These are phyloP conservation scores for Drosophila phalerata DNA, from an alignment of 2,888 invertebrate genomes.

Conservation along the genomic window DNA sequence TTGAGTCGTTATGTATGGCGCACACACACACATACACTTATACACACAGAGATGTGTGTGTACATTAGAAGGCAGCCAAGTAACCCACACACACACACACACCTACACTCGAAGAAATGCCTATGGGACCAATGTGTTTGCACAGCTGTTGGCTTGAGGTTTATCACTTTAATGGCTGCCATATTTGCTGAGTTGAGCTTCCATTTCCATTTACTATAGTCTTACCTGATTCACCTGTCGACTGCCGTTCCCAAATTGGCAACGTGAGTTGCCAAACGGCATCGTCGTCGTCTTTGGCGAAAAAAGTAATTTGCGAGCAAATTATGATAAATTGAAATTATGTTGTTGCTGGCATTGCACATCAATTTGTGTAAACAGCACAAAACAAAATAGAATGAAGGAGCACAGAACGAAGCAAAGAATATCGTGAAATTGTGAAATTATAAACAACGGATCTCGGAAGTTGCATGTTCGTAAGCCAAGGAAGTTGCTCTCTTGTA, in stretches of 20 bases:
- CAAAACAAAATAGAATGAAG: neutral
- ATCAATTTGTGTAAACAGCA: slow-evolving; percentile 41
- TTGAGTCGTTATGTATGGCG: slow-evolving; percentile 42
- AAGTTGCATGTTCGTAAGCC: slow-evolving; percentile 5
- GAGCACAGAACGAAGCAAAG: neutral
- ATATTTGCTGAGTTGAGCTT: slow-evolving; percentile 64
- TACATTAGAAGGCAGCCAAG: slow-evolving; percentile 18
- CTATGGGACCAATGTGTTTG: slow-evolving; percentile 50
- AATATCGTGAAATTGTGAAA: slow-evolving; percentile 12
- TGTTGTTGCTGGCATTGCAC: slow-evolving; percentile 45
- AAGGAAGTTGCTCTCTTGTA: neutral
- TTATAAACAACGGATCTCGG: slow-evolving; percentile 24
- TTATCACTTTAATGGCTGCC: slow-evolving; percentile 79
- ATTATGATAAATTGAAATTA: slow-evolving; percentile 76
- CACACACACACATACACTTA: slow-evolving; percentile 2
- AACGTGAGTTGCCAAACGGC: slow-evolving; percentile 66
- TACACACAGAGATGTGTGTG: neutral
- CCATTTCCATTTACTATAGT: slow-evolving; percentile 39
- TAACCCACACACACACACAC: neutral
- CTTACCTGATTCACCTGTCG: slow-evolving; percentile 26
- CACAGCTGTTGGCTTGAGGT: slow-evolving; percentile 55
- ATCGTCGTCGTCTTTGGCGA: slow-evolving; percentile 14
- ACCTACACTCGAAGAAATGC: slow-evolving; percentile 32
- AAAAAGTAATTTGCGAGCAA: slow-evolving; percentile 75
- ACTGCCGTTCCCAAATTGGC: slow-evolving; percentile 60